Evolutionary conservation across 2,797 vertebrate genomes (phyloP).

Genomic region (Cynopterus sphinx): DNA sequence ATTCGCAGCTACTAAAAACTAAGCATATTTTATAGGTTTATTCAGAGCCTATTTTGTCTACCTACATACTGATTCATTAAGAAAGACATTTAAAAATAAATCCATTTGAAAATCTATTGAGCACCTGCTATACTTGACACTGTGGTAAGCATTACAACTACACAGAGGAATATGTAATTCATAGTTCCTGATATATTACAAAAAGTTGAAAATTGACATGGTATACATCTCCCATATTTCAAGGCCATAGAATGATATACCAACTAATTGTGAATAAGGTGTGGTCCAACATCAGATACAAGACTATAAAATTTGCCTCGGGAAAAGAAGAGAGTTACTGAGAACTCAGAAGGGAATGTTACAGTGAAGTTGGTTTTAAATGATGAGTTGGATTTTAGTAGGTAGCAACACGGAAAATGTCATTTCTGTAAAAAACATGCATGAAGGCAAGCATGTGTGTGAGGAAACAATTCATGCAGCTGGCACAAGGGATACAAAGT

Average conservation of each 20-base stretch:
- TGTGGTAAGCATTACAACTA: not conserved
- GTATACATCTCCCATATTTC: not conserved
- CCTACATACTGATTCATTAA: not conserved
- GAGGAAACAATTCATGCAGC: not conserved
- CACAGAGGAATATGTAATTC: not conserved
- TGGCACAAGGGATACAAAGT: not conserved
- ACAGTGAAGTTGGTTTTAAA: not conserved
- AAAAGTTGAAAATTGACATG: not conserved
- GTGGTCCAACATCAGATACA: not conserved
- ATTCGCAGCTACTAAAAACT: not conserved
- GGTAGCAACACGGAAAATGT: not conserved
- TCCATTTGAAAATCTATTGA: not conserved
- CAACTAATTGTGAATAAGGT: not conserved
- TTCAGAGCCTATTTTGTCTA: not conserved
- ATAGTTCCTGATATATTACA: not conserved
- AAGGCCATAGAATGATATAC: not conserved
- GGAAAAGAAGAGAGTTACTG: not conserved
- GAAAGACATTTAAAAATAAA: not conserved
- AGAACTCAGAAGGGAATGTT: not conserved
- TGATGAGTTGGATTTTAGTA: not conserved
- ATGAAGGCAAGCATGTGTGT: not conserved
- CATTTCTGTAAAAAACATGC: not conserved
- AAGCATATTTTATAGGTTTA: not conserved
- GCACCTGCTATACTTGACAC: not conserved
- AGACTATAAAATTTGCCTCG: not conserved